Percentiles rank a stretch among this genome's conserved stretches.
phyloP scores from a whole-genome alignment of 1,140 invertebrate species.

The Pogonomyrmex californicus region DNA sequence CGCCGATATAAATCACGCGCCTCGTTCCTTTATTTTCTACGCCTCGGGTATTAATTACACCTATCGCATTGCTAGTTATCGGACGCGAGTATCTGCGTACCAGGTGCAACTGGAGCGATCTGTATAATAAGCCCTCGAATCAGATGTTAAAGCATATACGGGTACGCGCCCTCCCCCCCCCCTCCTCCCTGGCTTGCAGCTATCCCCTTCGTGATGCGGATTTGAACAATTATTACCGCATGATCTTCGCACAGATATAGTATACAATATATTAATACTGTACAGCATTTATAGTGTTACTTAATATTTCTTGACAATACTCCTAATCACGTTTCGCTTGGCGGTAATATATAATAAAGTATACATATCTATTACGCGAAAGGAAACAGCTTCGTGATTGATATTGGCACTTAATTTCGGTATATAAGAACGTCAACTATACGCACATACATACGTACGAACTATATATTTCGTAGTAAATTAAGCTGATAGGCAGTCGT shows the following conservation, averaged over 20 bases:
- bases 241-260: background rate
- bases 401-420: slow-evolving; percentile 15
- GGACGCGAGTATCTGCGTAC: slow-evolving; percentile 51
- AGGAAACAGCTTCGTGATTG: background rate
- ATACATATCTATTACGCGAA: background rate
- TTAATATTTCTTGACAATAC: slow-evolving; percentile 20
- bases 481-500: slow-evolving; percentile 20
- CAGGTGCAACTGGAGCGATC: slow-evolving; percentile 66
- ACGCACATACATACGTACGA: background rate
- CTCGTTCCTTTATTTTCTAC: slow-evolving; percentile 54
- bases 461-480: background rate
- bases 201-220: slow-evolving; percentile 12
- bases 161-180: background rate
- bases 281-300: background rate
- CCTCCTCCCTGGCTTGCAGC: background rate
- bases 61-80: slow-evolving; percentile 69
- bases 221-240: slow-evolving; percentile 37
- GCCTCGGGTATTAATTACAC: slow-evolving; percentile 67
- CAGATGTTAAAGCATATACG: slow-evolving; percentile 45
- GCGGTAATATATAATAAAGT: background rate
- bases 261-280: background rate
- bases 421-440: background rate
- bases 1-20: slow-evolving; percentile 61
- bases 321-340: background rate
- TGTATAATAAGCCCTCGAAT: slow-evolving; percentile 57